A percentile compares a stretch with the other conserved stretches of the same genome.
These are phyloP conservation scores for Pan paniscus DNA, from an alignment of 2,113 vertebrate species.

Conservation along the genomic window DNA sequence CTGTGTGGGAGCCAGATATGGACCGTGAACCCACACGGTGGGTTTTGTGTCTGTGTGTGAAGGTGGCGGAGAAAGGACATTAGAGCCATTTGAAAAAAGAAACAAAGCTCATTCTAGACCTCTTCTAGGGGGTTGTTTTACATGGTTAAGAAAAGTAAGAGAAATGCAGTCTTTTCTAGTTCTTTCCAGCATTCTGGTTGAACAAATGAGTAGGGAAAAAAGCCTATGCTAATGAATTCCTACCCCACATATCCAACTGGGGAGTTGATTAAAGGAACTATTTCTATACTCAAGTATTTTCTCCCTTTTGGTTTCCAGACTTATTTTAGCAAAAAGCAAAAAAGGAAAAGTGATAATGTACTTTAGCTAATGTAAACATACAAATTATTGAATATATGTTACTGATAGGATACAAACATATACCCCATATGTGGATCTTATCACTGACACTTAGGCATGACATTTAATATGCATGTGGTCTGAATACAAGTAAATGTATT, in stretches of 20 bases:
- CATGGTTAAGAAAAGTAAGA: slow-evolving; percentile 47
- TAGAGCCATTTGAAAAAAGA: not conserved
- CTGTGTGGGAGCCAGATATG: slow-evolving; percentile 35
- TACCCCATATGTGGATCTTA: not conserved
- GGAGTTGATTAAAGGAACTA: not conserved
- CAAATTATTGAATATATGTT: slow-evolving; percentile 41
- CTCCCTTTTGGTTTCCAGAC: slow-evolving; percentile 3
- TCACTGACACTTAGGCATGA: not conserved
- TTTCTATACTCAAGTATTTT: not conserved
- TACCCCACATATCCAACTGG: not conserved
- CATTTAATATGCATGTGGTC: not conserved
- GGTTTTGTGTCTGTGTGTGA: not conserved
- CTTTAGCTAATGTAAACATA: slow-evolving; percentile 49
- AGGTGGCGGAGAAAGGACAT: slow-evolving; percentile 7
- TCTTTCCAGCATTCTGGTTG: slow-evolving; percentile 3
- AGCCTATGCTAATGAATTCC: slow-evolving; percentile 57
- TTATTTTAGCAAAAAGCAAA: slow-evolving; percentile 11
- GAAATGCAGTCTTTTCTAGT: slow-evolving; percentile 12
- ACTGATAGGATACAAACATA: not conserved
- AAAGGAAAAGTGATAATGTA: slow-evolving; percentile 30
- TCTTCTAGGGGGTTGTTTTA: slow-evolving; percentile 29
- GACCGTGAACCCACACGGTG: not conserved
- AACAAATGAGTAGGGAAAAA: slow-evolving; percentile 25
- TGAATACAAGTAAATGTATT: slow-evolving; percentile 47
- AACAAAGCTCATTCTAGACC: slow-evolving; percentile 59